These are phyloP conservation scores for Acanthoscelides obtectus DNA, from an alignment of 2,888 invertebrate species.

Conservation along the genomic window DNA sequence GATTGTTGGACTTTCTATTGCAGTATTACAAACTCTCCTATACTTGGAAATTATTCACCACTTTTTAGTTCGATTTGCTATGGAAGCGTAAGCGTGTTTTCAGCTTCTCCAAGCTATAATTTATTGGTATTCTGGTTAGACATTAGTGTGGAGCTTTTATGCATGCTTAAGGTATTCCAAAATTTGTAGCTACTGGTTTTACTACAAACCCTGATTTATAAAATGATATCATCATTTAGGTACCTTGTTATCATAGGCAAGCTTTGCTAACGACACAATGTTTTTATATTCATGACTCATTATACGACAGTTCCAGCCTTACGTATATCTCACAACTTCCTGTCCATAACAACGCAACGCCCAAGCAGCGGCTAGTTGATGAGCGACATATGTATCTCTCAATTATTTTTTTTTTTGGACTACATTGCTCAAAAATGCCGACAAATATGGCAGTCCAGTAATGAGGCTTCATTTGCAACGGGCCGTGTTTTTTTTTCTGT, in stretches of 20 bases:
- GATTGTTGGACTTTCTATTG: too few species aligned
- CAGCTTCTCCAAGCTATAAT: too few species aligned
- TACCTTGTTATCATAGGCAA: neutral
- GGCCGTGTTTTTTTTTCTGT: neutral
- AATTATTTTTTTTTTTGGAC: neutral
- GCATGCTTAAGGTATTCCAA: neutral
- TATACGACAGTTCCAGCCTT: neutral
- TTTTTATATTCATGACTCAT: neutral
- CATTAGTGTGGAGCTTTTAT: too few species aligned
- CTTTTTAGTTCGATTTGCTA: too few species aligned
- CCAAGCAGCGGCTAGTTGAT: neutral
- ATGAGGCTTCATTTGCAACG: neutral
- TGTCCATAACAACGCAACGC: neutral
- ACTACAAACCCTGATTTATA: neutral
- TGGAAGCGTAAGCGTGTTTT: too few species aligned
- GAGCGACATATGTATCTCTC: neutral
- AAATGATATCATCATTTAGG: neutral
- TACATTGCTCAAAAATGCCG: neutral
- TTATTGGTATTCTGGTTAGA: too few species aligned
- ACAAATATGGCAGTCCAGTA: neutral
- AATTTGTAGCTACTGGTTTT: neutral
- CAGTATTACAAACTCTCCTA: too few species aligned
- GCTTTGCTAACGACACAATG: neutral
- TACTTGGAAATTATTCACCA: too few species aligned
- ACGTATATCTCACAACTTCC: neutral